Percentiles rank a stretch among this genome's conserved stretches.
These are phyloP conservation scores for Crotalus adamanteus DNA, from an alignment of 2,797 vertebrate species.

Conservation along the genomic window DNA sequence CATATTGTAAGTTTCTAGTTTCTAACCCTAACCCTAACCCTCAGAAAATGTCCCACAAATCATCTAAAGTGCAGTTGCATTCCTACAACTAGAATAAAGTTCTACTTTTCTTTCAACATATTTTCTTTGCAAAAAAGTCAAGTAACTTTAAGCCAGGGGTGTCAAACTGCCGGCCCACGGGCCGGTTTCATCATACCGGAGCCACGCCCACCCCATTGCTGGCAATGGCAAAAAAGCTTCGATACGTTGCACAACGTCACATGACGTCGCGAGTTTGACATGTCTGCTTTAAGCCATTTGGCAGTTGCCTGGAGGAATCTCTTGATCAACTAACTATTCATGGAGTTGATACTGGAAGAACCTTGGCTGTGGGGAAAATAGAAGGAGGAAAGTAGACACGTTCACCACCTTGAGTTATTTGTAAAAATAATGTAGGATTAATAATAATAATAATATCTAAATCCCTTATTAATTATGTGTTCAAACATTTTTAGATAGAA, in stretches of 20 bases:
- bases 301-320: background rate
- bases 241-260: too few species aligned
- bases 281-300: too few species aligned
- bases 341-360: background rate
- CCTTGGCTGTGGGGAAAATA: background rate
- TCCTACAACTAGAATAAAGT: too few species aligned
- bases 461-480: background rate
- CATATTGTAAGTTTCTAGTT: background rate
- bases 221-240: too few species aligned
- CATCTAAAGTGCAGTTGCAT: too few species aligned
- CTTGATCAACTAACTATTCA: background rate
- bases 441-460: too few species aligned
- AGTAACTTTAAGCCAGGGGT: background rate
- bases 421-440: background rate
- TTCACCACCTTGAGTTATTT: background rate
- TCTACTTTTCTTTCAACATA: too few species aligned
- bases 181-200: too few species aligned
- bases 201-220: too few species aligned
- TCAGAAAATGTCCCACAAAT: background rate
- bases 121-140: background rate
- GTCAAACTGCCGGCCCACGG: too few species aligned
- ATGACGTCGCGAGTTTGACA: too few species aligned
- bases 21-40: background rate
- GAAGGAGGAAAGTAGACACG: background rate
- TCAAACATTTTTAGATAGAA: background rate